A percentile compares a stretch with the other conserved stretches of the same genome.
Conservation (phyloP, 2,888 invertebrate species). For the Maniola hyperantus region DNA sequence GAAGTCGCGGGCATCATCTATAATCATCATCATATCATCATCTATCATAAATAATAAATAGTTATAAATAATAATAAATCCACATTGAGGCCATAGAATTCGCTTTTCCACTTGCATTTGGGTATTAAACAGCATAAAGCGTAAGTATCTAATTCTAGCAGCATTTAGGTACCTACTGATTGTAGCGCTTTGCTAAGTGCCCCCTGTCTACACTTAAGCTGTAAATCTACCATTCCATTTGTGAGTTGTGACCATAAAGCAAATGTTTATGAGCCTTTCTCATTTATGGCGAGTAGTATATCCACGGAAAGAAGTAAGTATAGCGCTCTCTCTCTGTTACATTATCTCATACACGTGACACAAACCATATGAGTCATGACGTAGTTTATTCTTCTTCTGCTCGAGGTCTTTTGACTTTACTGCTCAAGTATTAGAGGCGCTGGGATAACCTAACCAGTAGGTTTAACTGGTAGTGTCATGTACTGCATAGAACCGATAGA, state of each 20-base stretch:
- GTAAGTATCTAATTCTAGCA: not conserved
- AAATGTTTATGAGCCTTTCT: constrained; percentile 38
- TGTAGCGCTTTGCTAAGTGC: constrained; percentile 13
- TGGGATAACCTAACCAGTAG: no score
- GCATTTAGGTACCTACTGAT: constrained; percentile 13
- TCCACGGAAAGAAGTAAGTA: not conserved
- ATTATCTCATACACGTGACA: no score
- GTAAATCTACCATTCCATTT: constrained; percentile 41
- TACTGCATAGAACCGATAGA: no score
- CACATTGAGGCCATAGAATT: not conserved
- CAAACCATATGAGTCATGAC: no score
- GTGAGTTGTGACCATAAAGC: constrained; percentile 40
- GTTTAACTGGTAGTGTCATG: no score
- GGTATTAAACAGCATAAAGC: not conserved
- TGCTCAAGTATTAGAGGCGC: no score
- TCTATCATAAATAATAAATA: no score
- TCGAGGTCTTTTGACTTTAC: no score
- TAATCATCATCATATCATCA: no score
- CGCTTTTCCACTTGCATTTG: not conserved
- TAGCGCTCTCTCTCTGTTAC: no score
- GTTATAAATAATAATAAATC: not conserved
- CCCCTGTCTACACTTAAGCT: constrained; percentile 29
- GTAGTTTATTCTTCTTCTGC: no score
- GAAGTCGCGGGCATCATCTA: no score
- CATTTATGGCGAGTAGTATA: constrained; percentile 36